phyloP scores from a whole-genome alignment of 2,113 vertebrate genomes.

The western clawed frog (Xenopus tropicalis) region DNA sequence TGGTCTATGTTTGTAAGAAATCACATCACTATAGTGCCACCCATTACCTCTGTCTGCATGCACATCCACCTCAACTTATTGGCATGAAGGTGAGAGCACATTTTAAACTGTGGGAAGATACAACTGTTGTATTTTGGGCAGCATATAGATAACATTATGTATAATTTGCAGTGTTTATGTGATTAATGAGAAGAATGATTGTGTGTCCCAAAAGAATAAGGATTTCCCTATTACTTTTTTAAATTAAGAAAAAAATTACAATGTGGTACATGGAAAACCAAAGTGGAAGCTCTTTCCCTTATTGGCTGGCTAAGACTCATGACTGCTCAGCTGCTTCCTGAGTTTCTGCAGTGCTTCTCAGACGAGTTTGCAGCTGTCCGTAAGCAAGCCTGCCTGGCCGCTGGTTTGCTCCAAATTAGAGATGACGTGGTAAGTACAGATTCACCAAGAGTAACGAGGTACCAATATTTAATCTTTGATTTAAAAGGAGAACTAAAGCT shows the following conservation, averaged over 20 bases:
- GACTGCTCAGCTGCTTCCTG: slow-evolving; percentile 66
- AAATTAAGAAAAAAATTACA: slow-evolving; percentile 58
- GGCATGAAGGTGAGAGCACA: too few relatives aligned
- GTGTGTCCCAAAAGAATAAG: too few relatives aligned
- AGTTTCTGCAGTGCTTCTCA: slow-evolving; percentile 66
- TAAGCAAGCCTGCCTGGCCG: slow-evolving; percentile 65
- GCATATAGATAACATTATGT: too few relatives aligned
- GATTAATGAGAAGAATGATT: too few relatives aligned
- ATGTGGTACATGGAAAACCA: slow-evolving; percentile 53
- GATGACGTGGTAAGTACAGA: slow-evolving; percentile 59
- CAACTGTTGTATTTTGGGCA: too few relatives aligned
- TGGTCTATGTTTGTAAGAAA: too few relatives aligned
- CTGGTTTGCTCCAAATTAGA: slow-evolving; percentile 60
- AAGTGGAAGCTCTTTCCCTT: slow-evolving; percentile 62
- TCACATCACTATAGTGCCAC: too few relatives aligned
- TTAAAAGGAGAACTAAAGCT: not conserved
- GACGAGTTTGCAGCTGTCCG: slow-evolving; percentile 63
- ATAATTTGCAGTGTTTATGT: too few relatives aligned
- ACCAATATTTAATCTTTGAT: not conserved
- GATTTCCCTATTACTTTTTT: too few relatives aligned
- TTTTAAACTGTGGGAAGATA: too few relatives aligned
- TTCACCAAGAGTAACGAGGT: not conserved
- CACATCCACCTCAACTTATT: too few relatives aligned
- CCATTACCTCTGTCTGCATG: too few relatives aligned
- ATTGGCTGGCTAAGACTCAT: slow-evolving; percentile 64